Evolutionary conservation across 2,888 invertebrate genomes (phyloP).

Genomic region (Melieria omissa): DNA sequence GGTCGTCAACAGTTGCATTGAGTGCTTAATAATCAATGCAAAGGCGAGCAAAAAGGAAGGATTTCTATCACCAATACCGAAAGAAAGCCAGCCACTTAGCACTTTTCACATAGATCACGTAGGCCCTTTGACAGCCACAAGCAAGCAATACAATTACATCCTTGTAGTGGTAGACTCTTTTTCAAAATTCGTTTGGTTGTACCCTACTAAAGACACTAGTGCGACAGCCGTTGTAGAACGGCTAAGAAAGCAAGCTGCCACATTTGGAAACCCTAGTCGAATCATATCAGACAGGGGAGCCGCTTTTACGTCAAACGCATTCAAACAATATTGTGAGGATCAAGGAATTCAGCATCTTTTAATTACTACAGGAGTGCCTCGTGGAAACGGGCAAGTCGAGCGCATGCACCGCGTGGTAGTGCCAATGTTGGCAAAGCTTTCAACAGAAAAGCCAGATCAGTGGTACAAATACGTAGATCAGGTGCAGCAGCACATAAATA

Average conservation of each 20-base stretch:
- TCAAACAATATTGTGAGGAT: conserved; percentile 48
- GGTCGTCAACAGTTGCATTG: background rate
- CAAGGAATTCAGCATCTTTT: conserved; percentile 35
- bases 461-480: conserved; percentile 34
- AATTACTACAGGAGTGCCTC: conserved; percentile 45
- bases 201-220: conserved; percentile 51
- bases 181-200: conserved; percentile 54
- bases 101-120: conserved; percentile 52
- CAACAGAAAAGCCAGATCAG: conserved; percentile 10
- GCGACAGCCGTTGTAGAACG: conserved; percentile 54
- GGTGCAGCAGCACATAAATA: conserved; percentile 19
- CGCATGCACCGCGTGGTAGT: conserved; percentile 45
- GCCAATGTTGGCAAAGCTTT: conserved; percentile 11
- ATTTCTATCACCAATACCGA: background rate
- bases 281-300: conserved; percentile 39
- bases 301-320: conserved; percentile 44
- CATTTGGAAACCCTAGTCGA: conserved; percentile 37
- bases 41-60: conserved; percentile 9
- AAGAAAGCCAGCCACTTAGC: background rate
- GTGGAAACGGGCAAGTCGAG: conserved; percentile 45
- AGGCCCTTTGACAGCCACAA: conserved; percentile 51
- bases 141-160: conserved; percentile 38
- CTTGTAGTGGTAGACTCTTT: conserved; percentile 49
- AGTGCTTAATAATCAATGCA: conserved; percentile 1
- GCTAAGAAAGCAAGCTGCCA: conserved; percentile 50